A percentile compares a stretch with the other conserved stretches of the same genome.
These are phyloP conservation scores for Hypomesus transpacificus DNA, from an alignment of 2,113 vertebrate species.

Conservation along the genomic window DNA sequence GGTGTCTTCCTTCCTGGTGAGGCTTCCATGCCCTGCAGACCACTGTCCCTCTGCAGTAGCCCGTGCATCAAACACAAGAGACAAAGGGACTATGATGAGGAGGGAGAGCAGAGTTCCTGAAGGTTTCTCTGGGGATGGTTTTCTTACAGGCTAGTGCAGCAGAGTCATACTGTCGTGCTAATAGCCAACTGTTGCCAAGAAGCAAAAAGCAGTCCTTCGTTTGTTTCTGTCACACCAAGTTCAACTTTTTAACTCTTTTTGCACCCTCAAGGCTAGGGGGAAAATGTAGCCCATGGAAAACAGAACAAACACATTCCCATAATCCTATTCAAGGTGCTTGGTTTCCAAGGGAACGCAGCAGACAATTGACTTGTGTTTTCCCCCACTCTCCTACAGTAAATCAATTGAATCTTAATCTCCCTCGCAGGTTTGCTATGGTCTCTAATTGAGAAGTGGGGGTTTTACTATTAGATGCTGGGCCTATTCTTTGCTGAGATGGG, in stretches of 20 bases:
- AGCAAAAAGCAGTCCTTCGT: slow-evolving; percentile 52
- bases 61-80: not conserved
- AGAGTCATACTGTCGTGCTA: slow-evolving; percentile 33
- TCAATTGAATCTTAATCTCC: slow-evolving; percentile 49
- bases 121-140: slow-evolving; percentile 10
- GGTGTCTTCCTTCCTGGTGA: slow-evolving; percentile 34
- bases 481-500: slow-evolving; percentile 27
- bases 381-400: slow-evolving; percentile 30
- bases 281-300: slow-evolving; percentile 33
- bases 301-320: slow-evolving; percentile 36
- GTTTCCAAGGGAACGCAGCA: slow-evolving; percentile 35
- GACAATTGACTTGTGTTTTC: slow-evolving; percentile 22
- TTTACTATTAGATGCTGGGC: slow-evolving; percentile 27
- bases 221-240: slow-evolving; percentile 30
- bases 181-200: slow-evolving; percentile 33
- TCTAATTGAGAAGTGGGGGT: slow-evolving; percentile 38
- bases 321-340: slow-evolving; percentile 44
- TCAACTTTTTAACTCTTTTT: slow-evolving; percentile 17
- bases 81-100: slow-evolving; percentile 3
- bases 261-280: slow-evolving; percentile 16
- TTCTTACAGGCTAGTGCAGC: slow-evolving; percentile 33
- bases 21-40: slow-evolving; percentile 41
- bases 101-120: slow-evolving; percentile 5
- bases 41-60: too few species aligned
- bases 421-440: slow-evolving; percentile 25